Conservation (phyloP, 2,888 invertebrate species). For the Galerucella calmariensis region DNA sequence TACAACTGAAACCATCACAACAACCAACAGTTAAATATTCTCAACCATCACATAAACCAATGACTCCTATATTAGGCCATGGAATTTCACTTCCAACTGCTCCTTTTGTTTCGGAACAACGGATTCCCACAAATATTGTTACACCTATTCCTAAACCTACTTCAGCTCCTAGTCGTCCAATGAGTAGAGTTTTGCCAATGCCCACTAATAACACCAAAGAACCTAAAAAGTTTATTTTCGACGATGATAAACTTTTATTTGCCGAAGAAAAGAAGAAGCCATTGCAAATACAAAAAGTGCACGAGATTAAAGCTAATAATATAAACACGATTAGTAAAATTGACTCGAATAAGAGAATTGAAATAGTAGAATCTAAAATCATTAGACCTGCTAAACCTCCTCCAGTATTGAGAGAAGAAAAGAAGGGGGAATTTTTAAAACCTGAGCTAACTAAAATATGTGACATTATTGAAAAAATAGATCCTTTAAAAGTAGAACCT, state of each 20-base stretch:
- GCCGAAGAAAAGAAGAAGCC: conserved; percentile 65
- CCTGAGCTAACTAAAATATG: conserved; percentile 12
- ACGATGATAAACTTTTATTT: conserved; percentile 67
- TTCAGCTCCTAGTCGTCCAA: conserved; percentile 70
- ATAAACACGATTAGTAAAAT: conserved; percentile 38
- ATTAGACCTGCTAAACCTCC: conserved; percentile 36
- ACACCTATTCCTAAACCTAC: conserved; percentile 72
- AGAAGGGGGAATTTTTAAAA: conserved; percentile 25
- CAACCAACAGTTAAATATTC: conserved; percentile 52
- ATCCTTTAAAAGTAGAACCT: conserved; percentile 20
- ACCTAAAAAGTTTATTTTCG: conserved; percentile 64
- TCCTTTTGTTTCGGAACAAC: conserved; percentile 67
- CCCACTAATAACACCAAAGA: conserved; percentile 72
- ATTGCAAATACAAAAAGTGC: conserved; percentile 59
- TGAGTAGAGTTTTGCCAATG: conserved; percentile 82
- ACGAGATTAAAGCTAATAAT: conserved; percentile 46
- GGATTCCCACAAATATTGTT: conserved; percentile 78
- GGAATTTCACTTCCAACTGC: conserved; percentile 73
- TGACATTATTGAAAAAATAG: conserved; percentile 23
- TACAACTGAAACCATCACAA: conserved; percentile 45
- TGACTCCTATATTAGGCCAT: conserved; percentile 60
- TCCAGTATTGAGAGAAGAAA: conserved; percentile 22
- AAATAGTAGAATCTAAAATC: conserved; percentile 49
- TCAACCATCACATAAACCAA: conserved; percentile 45
- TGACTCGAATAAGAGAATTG: conserved; percentile 45